phyloP scores from a whole-genome alignment of 2,888 invertebrate genomes.

The Cheilosia vernalis region DNA sequence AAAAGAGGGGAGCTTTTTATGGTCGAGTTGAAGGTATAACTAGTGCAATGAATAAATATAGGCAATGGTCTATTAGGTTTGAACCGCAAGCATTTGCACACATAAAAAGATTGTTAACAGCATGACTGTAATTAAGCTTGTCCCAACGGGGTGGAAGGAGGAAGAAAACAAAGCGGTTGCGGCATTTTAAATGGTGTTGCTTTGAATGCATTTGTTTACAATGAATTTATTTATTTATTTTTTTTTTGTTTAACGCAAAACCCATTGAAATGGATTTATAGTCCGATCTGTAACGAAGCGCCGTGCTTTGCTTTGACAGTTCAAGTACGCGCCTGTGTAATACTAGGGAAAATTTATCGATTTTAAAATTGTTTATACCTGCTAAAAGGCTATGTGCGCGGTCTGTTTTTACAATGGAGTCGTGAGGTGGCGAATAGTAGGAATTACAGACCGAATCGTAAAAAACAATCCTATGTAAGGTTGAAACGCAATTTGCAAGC shows the following conservation, averaged over 20 bases:
- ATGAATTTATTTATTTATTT: conserved; percentile 7
- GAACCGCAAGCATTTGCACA: neutral
- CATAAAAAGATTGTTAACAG: conserved; percentile 6
- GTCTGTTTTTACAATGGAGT: conserved; percentile 32
- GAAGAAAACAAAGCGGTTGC: neutral
- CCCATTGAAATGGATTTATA: neutral
- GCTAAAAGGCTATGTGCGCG: conserved; percentile 21
- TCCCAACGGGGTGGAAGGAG: conserved; percentile 5
- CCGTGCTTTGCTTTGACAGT: conserved; percentile 46
- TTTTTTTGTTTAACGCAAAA: neutral
- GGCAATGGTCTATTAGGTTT: conserved; percentile 46
- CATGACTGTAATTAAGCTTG: conserved; percentile 8
- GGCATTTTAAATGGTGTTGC: conserved; percentile 21
- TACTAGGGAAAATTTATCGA: conserved; percentile 22
- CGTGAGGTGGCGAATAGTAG: conserved; percentile 55
- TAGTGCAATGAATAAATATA: conserved; percentile 15
- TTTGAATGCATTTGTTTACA: conserved; percentile 28
- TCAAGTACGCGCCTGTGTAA: conserved; percentile 26
- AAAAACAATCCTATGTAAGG: conserved; percentile 33
- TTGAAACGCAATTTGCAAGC: conserved; percentile 23
- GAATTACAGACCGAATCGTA: conserved; percentile 22
- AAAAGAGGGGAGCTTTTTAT: conserved; percentile 23
- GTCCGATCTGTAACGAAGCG: conserved; percentile 25
- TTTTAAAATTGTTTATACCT: conserved; percentile 12
- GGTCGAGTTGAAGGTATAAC: conserved; percentile 35